phyloP scores from a whole-genome alignment of 2,888 invertebrate genomes.

The Chrysotoxum bicinctum region DNA sequence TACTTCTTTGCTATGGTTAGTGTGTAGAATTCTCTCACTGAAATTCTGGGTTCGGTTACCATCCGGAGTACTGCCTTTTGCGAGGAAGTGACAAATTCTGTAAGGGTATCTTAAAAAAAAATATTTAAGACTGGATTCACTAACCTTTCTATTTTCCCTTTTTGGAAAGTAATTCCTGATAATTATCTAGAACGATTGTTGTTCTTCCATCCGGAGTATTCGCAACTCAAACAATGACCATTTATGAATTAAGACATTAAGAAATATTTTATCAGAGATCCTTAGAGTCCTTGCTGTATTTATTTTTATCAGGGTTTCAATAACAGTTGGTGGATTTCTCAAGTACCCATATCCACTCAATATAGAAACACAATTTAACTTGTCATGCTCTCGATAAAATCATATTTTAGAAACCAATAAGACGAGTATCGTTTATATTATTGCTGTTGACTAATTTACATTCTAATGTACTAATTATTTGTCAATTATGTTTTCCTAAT shows the following conservation, averaged over 20 bases:
- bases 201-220: too few species aligned
- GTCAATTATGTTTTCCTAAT: conserved; percentile 29
- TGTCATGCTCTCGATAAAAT: conserved; percentile 9
- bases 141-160: too few species aligned
- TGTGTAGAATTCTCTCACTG: too few species aligned
- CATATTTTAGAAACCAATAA: background rate
- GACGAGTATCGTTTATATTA: background rate
- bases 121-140: too few species aligned
- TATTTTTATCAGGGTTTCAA: background rate
- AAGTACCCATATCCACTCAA: background rate
- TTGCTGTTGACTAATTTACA: background rate
- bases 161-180: too few species aligned
- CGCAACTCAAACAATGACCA: too few species aligned
- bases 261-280: background rate
- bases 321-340: conserved; percentile 20
- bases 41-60: too few species aligned
- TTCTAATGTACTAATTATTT: conserved; percentile 25
- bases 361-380: background rate
- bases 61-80: too few species aligned
- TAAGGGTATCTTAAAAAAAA: too few species aligned
- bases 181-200: too few species aligned
- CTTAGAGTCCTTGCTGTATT: background rate
- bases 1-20: too few species aligned
- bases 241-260: background rate
- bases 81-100: too few species aligned